These are phyloP conservation scores for Stenodera caucasica DNA, from an alignment of 2,888 invertebrate genomes.

Conservation along the genomic window DNA sequence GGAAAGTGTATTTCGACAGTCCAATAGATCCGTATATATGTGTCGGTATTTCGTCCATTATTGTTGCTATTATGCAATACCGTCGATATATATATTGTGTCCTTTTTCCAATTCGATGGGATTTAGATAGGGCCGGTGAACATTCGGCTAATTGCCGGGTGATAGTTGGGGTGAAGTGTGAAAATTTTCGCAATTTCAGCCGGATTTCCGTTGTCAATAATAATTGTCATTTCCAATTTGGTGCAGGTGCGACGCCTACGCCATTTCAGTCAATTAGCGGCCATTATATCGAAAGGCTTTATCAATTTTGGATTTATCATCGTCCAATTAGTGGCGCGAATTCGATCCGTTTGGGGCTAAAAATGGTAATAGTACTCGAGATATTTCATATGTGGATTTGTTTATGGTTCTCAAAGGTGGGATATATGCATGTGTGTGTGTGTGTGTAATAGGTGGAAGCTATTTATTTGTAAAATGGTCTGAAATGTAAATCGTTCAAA, in stretches of 20 bases:
- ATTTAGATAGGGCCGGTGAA: conserved; percentile 3
- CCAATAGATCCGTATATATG: conserved; percentile 24
- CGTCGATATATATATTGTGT: background rate
- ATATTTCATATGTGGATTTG: too few relatives aligned
- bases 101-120: conserved; percentile 8
- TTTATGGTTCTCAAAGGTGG: too few relatives aligned
- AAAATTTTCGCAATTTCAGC: background rate
- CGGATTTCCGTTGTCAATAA: too few relatives aligned
- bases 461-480: conserved; percentile 31
- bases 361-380: too few relatives aligned
- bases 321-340: too few relatives aligned
- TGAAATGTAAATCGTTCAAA: conserved; percentile 38
- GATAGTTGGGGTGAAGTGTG: background rate
- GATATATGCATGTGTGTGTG: too few relatives aligned
- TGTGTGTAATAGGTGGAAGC: conserved; percentile 17
- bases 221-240: background rate
- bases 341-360: too few relatives aligned
- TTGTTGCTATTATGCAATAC: conserved; percentile 14
- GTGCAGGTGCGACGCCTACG: background rate
- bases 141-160: background rate
- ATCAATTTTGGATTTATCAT: background rate
- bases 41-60: conserved; percentile 40
- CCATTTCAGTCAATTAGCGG: background rate
- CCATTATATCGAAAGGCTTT: background rate
- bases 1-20: conserved; percentile 13